Conservation (phyloP, 2,888 invertebrate genomes). For the Clanis bilineata region DNA sequence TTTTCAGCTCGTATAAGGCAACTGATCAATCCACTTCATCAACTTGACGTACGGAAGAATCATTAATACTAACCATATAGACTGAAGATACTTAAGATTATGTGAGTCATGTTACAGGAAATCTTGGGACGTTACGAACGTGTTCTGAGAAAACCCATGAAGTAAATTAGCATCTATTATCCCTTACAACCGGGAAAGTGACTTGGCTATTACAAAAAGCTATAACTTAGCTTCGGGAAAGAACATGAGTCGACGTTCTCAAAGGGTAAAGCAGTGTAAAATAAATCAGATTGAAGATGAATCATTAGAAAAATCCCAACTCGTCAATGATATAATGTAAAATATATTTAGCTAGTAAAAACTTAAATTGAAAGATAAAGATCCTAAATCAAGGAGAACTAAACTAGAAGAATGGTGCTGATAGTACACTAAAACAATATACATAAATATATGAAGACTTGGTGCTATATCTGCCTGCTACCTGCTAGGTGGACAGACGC, state of each 20-base stretch:
- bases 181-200: background rate
- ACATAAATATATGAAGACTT: no score
- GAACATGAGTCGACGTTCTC: background rate
- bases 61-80: constrained; percentile 2
- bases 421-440: background rate
- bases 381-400: background rate
- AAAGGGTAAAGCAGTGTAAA: background rate
- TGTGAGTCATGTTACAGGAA: background rate
- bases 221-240: background rate
- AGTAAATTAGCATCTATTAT: constrained; percentile 7
- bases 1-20: constrained; percentile 25
- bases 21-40: constrained; percentile 13
- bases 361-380: background rate
- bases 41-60: constrained; percentile 9
- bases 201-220: background rate
- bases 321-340: background rate
- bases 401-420: background rate
- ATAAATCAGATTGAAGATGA: background rate
- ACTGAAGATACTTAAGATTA: background rate
- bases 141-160: background rate
- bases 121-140: background rate
- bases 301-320: background rate
- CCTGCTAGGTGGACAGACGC: no score
- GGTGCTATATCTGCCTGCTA: no score
- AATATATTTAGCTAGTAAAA: background rate